A percentile compares a stretch with the other conserved stretches of the same genome.
Evolutionary conservation across 2,888 invertebrate genomes (phyloP).

Genomic region (Lasioglossum pauxillum): DNA sequence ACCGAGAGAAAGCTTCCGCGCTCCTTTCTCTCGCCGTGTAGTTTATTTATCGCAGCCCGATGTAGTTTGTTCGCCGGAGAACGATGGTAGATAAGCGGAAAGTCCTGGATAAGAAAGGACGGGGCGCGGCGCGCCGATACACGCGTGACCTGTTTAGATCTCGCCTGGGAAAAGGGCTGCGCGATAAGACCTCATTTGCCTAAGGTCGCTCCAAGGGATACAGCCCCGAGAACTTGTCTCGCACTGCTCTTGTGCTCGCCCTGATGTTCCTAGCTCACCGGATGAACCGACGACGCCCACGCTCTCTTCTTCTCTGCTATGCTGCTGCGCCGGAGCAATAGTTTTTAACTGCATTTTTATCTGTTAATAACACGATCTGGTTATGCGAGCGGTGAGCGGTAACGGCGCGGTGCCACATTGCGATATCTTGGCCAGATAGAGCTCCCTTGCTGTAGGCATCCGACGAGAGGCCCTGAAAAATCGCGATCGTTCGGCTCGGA

Average conservation of each 20-base stretch:
- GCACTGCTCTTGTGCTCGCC: background rate
- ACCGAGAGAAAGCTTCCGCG: background rate
- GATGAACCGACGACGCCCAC: background rate
- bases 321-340: slow-evolving; percentile 23
- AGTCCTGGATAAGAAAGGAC: slow-evolving; percentile 24
- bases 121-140: slow-evolving; percentile 4
- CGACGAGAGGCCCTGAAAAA: slow-evolving; percentile 11
- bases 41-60: slow-evolving; percentile 6
- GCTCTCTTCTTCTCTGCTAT: slow-evolving; percentile 1
- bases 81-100: slow-evolving; percentile 19
- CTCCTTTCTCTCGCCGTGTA: background rate
- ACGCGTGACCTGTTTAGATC: slow-evolving; percentile 44
- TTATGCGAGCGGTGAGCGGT: slow-evolving; percentile 10
- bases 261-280: background rate
- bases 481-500: slow-evolving; percentile 11
- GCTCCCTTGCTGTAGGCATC: background rate
- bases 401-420: slow-evolving; percentile 8
- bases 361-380: slow-evolving; percentile 40
- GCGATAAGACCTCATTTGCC: slow-evolving; percentile 63
- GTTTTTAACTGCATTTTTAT: slow-evolving; percentile 61
- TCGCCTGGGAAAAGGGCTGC: background rate
- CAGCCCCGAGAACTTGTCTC: background rate
- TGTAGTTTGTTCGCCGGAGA: slow-evolving; percentile 12
- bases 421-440: slow-evolving; percentile 12
- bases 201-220: slow-evolving; percentile 37